Base-by-base conservation (phyloP, 2,113 vertebrate species). In the Scomber japonicus region DNA sequence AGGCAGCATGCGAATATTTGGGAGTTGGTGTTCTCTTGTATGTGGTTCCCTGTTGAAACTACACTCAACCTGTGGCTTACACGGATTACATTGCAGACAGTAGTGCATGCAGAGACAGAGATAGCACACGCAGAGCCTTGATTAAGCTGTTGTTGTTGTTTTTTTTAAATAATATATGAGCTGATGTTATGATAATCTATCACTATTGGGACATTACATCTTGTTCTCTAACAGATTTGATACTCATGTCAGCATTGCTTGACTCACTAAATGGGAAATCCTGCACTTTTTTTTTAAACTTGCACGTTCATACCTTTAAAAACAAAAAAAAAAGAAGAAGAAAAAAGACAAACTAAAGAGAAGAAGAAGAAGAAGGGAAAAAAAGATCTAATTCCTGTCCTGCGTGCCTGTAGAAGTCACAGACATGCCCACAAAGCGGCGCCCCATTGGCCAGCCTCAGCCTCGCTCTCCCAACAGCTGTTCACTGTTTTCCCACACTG, bases 401-500 rank as follows among this genome's bases (percentile, higher is more conserved):
- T 82, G 62, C 85, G 91, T 92, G 30, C 86, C 92, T 85, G 51
- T 63, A 14, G 13, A 80, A 82, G 65, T 88, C 81, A 68, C 86
- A 90, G 79, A 82, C 90, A 59, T 45, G 75, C 67, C 82, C 86
- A 76, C 62, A n/a, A 64, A 75, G 24, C 24, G 69, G 71, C 57
- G 40, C 60, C 59, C 63, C 1, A 96, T 94, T 96, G 95, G 96
- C 57, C 94, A 27, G 90, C 92, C 91, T 92, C 95, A 90, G 89
- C 72, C 88, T 94, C 92, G 80, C 87, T 94, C 92, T 94, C 76
- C 83, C 87, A 94, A 96, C 96, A 96, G 94, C 92, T 95, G 94
- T 94, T 94, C 92, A 89, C 80, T 94, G 89, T 95, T 96, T 96
- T 94, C 86, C 81, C 93, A 85, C 87, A 91, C 88, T 3, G 13